phyloP scores from a whole-genome alignment of 2,797 vertebrate species.

The Heterohyrax brucei region DNA sequence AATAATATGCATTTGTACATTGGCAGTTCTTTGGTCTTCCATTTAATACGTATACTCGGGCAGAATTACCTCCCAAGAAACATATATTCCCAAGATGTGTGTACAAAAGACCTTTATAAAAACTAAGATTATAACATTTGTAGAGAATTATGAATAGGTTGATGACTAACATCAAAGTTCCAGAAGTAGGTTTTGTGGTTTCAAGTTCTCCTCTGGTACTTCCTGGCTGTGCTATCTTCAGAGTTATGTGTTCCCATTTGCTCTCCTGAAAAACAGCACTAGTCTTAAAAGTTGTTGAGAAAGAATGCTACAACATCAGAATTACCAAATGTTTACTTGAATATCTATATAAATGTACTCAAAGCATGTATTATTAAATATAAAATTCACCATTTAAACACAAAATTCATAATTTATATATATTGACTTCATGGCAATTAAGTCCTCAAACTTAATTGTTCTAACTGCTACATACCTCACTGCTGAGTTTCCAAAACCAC shows the following conservation, averaged over 20 bases:
- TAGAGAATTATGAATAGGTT: neutral
- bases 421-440: neutral
- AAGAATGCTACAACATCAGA: neutral
- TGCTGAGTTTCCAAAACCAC: no score
- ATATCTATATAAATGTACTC: neutral
- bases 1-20: neutral
- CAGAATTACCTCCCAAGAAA: neutral
- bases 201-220: neutral
- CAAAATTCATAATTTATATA: neutral
- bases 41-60: neutral
- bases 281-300: neutral
- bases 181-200: neutral
- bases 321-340: neutral
- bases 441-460: no score
- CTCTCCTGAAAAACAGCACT: conserved; percentile 18
- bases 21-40: neutral
- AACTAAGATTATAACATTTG: neutral
- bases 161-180: neutral
- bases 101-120: neutral
- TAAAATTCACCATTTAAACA: neutral
- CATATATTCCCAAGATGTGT: neutral
- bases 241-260: neutral
- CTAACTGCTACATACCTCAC: no score
- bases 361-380: neutral
- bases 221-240: neutral